phyloP scores from a whole-genome alignment of 2,888 invertebrate genomes.

The Unio pictorum region DNA sequence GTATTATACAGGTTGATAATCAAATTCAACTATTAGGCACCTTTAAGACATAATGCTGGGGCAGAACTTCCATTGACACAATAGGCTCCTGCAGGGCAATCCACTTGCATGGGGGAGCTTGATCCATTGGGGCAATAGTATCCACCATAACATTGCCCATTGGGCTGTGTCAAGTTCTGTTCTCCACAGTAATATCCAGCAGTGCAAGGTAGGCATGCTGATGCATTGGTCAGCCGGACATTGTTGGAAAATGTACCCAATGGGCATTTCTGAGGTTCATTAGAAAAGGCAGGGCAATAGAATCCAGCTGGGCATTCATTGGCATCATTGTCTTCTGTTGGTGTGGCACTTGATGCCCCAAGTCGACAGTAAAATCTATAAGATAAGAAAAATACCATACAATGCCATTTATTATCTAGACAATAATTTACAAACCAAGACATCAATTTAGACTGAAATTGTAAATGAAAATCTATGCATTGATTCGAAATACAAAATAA shows the following conservation, averaged over 20 bases:
- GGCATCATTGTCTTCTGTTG: conserved; percentile 59
- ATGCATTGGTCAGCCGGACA: conserved; percentile 45
- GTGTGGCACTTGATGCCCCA: conserved; percentile 62
- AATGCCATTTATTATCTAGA: neutral
- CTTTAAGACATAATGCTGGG: conserved; percentile 59
- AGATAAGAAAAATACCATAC: neutral
- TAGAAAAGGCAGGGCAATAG: conserved; percentile 61
- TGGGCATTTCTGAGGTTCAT: conserved; percentile 65
- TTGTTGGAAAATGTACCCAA: conserved; percentile 59
- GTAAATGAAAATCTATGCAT: too few species aligned
- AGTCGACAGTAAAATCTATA: conserved; percentile 65
- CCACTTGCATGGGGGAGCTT: conserved; percentile 41
- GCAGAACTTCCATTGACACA: conserved; percentile 56
- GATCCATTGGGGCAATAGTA: conserved; percentile 65
- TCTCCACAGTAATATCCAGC: conserved; percentile 63
- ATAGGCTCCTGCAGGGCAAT: conserved; percentile 62
- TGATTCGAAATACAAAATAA: too few species aligned
- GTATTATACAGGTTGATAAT: too few species aligned
- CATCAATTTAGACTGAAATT: too few species aligned
- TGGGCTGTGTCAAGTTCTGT: conserved; percentile 52
- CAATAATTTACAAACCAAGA: neutral
- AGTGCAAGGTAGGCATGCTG: conserved; percentile 63
- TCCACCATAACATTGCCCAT: conserved; percentile 60
- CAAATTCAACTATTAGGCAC: conserved; percentile 18
- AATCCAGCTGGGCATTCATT: conserved; percentile 65